Base-by-base conservation (phyloP, 2,113 vertebrate genomes). In the Nematolebias whitei region DNA sequence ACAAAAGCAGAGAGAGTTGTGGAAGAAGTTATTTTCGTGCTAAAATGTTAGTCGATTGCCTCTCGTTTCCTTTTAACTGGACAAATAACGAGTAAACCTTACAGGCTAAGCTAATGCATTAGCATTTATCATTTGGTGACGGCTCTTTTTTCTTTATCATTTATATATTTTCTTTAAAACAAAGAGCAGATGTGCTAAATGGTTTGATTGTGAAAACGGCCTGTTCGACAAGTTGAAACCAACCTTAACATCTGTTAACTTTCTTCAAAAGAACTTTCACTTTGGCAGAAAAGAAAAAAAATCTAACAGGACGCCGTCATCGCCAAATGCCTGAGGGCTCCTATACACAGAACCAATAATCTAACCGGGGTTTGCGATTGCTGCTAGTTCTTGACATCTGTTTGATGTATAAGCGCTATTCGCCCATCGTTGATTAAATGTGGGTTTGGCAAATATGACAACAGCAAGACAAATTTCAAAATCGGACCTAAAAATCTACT, bases 141-240 rank as follows among this genome's bases (percentile, higher is more conserved):
- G 45, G 15, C 13, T 12, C 49, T 7, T 5, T 38, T 35, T 15
- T 22, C 29, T 50, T 57, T 63, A 39, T n/a, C 39, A 74, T 32
- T 14, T 12, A 12, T 11, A 35, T 22, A 41, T 45, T 50, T 51
- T 51, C 32, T n/a, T n/a, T n/a, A n/a, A 53, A 29, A 20, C 18
- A 23, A 19, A 32, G 2, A 52, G 51, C 45, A 57, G n/a, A 49
- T 48, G 49, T 60, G 51, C 39, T 59, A 29, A 60, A 71, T 63
- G 47, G 64, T 56, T 71, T 14, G 52, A 29, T 68, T 35, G 51
- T 76, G 56, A 67, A 26, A 58, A 10, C n/a, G 20, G 20, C 53
- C 52, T 41, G 38, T 47, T 58, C 47, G 63, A 74, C 52, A 75
- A 29, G 49, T 16, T 58, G 48, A 71, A 80, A 45, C 15, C 57